phyloP scores from a whole-genome alignment of 1,140 invertebrate genomes.

The Schmidtea mediterranea region DNA sequence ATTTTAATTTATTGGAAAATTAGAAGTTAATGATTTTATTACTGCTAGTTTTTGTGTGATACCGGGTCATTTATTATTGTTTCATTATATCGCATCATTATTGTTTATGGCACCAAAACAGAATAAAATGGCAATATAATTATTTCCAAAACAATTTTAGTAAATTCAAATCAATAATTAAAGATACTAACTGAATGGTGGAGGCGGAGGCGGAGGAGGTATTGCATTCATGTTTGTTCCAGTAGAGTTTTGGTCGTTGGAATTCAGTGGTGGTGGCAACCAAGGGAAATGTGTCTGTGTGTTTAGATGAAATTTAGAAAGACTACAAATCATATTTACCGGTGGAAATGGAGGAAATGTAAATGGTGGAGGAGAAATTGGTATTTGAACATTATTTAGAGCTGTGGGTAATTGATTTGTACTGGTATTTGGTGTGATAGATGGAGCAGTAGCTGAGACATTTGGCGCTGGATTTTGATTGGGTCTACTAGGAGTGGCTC shows the following conservation, averaged over 20 bases:
- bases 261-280: background rate
- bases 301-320: background rate
- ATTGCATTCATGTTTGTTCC: background rate
- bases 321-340: background rate
- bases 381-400: background rate
- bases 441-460: constrained; percentile 6
- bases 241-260: background rate
- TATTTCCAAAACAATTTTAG: no score
- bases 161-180: no score
- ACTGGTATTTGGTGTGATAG: background rate
- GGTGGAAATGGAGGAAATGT: constrained; percentile 5
- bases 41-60: no score
- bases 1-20: no score
- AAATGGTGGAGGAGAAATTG: background rate
- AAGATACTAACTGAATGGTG: background rate
- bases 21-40: no score
- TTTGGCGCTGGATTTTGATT: background rate
- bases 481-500: background rate
- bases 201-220: background rate
- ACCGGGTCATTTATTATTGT: no score
- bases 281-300: background rate
- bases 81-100: no score
- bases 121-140: no score
- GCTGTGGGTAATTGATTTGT: constrained; percentile 18
- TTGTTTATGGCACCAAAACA: no score